Conservation (phyloP, 2,888 invertebrate genomes). For the Entomobrya multifasciata region DNA sequence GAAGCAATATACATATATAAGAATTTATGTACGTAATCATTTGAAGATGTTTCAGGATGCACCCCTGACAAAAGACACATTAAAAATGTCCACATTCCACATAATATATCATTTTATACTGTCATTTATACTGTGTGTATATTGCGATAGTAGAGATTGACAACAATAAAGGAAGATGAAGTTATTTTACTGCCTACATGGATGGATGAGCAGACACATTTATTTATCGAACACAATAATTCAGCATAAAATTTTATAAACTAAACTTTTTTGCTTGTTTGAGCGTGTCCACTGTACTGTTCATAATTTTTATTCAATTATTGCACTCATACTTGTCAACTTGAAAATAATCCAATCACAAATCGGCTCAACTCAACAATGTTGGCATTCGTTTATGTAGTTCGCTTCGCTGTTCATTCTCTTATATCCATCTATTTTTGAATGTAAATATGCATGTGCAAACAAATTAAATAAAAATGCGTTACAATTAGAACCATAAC, state of each 20-base stretch:
- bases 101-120: neutral
- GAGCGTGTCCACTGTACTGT: constrained; percentile 9
- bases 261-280: constrained; percentile 13
- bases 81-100: neutral
- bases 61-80: neutral
- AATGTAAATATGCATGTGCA: too few relatives aligned
- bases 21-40: neutral
- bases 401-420: too few relatives aligned
- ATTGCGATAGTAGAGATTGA: neutral
- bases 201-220: constrained; percentile 44
- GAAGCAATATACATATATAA: neutral
- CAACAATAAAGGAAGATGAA: neutral
- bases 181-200: constrained; percentile 6
- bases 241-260: constrained; percentile 44
- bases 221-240: constrained; percentile 1
- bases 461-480: too few relatives aligned
- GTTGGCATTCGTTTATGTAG: too few relatives aligned
- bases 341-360: too few relatives aligned
- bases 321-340: too few relatives aligned
- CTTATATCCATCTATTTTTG: too few relatives aligned
- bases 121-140: constrained; percentile 15
- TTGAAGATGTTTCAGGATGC: constrained; percentile 32
- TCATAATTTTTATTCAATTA: too few relatives aligned
- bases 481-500: neutral
- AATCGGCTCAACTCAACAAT: too few relatives aligned